Evolutionary conservation across 2,888 invertebrate species (phyloP), one percentile per base, ranked within the genome.

Genomic region (Sylvicola fuscatus): DNA sequence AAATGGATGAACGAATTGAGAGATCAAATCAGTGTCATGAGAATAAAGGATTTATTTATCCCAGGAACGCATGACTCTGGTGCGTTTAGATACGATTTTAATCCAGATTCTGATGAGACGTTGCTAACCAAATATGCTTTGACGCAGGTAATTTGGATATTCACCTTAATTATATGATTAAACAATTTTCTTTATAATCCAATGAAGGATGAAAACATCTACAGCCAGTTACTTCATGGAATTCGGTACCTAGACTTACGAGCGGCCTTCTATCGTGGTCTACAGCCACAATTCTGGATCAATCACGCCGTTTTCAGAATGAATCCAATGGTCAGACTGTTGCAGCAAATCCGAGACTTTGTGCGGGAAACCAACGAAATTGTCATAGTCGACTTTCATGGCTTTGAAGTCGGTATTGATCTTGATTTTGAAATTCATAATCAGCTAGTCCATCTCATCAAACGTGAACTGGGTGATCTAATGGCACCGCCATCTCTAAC

Each of bases 61-160:
- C 77, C 77, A 2, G 78, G 78, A 2, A 71, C 75, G 0, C 78
- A 79, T 47, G 72, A 77, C 50, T 70, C 76, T 0, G 75, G 72
- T 3, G 62, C 70, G 7, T 72, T 67, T 46, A 52, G 55, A 3
- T 46, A 48, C 3, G 48, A 51, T 37, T 59, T 57, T 27, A 46
- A 56, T 46, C 58, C 58, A 2, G 37, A 47, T n/a, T 26, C 42
- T n/a, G 48, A 48, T 13, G 59, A 59, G 37, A 59, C 50, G 32
- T 40, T 64, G 27, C 52, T 66, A 5, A 58, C 62, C 6, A 64
- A 62, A 43, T 66, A 64, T 38, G 52, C 64, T 3, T 49, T 66
- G 6, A 65, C 65, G 2, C 66, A 66, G 51, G 57, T 56, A 43
- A 43, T 3, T 3, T 30, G 33, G 30, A 32, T 12, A 14, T 27